phyloP scores from a whole-genome alignment of 2,113 vertebrate genomes.

The Tetrax tetrax region DNA sequence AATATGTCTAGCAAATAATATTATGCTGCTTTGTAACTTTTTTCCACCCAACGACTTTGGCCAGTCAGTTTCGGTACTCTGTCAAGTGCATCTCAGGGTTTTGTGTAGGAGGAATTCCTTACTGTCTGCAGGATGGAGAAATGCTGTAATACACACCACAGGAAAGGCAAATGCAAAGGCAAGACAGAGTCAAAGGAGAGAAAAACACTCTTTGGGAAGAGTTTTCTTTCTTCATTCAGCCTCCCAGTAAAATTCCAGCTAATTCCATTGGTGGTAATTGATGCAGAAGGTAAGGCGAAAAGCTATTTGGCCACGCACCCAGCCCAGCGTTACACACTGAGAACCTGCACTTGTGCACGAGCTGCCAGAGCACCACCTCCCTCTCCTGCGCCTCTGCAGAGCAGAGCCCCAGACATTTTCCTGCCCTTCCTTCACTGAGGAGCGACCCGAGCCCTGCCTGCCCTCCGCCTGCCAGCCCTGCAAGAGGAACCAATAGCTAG shows the following conservation, averaged over 20 bases:
- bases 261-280: not conserved
- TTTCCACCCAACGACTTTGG: not conserved
- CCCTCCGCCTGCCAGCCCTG: not conserved
- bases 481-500: not conserved
- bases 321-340: accelerated
- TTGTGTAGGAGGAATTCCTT: not conserved
- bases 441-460: not conserved
- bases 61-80: not conserved
- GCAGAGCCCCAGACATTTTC: too few species aligned
- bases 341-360: accelerated
- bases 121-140: not conserved
- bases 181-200: not conserved
- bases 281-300: not conserved
- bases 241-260: not conserved
- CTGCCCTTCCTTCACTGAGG: not conserved
- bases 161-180: not conserved
- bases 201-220: not conserved
- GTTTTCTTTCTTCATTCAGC: not conserved
- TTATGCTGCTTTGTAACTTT: not conserved
- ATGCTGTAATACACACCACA: not conserved
- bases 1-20: not conserved
- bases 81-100: not conserved
- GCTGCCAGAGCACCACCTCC: not conserved
- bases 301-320: accelerated
- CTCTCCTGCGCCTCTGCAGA: not conserved